These are phyloP conservation scores for Drosophila novamexicana DNA, from an alignment of 1,140 invertebrate species.

Conservation along the genomic window DNA sequence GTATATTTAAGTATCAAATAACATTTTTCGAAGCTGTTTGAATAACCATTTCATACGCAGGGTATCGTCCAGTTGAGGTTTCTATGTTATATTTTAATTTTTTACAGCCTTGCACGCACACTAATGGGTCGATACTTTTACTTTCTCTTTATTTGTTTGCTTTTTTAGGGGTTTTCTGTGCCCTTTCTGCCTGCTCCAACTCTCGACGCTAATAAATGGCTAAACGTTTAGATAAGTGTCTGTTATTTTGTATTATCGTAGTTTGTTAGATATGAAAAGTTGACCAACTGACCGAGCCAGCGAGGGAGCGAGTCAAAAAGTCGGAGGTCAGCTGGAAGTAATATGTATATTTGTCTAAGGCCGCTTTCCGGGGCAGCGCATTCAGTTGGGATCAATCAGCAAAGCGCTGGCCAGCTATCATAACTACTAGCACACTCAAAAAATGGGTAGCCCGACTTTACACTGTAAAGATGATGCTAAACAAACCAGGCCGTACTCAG, in stretches of 20 bases:
- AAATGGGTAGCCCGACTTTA: background rate
- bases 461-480: background rate
- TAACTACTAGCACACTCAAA: slow-evolving; percentile 6
- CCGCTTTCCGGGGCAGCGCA: slow-evolving; percentile 17
- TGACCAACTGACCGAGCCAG: slow-evolving; percentile 20
- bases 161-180: slow-evolving; percentile 25
- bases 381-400: slow-evolving; percentile 45
- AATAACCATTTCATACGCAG: too few relatives aligned
- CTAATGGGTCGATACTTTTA: slow-evolving; percentile 60
- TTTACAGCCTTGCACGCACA: slow-evolving; percentile 33
- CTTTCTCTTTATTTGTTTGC: slow-evolving; percentile 24
- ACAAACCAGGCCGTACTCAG: too few relatives aligned
- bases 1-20: too few relatives aligned
- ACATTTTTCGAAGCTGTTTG: too few relatives aligned
- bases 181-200: background rate
- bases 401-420: slow-evolving; percentile 11
- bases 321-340: slow-evolving; percentile 38
- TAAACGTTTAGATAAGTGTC: slow-evolving; percentile 75
- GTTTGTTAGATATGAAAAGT: slow-evolving; percentile 71
- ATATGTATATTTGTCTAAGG: slow-evolving; percentile 38
- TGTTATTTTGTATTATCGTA: slow-evolving; percentile 77
- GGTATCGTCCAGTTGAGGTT: background rate
- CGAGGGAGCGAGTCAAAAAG: background rate
- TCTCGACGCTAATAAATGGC: slow-evolving; percentile 67
- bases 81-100: background rate